These are phyloP conservation scores for Doryteuthis pealeii DNA, from an alignment of 1,140 invertebrate genomes.

Conservation along the genomic window DNA sequence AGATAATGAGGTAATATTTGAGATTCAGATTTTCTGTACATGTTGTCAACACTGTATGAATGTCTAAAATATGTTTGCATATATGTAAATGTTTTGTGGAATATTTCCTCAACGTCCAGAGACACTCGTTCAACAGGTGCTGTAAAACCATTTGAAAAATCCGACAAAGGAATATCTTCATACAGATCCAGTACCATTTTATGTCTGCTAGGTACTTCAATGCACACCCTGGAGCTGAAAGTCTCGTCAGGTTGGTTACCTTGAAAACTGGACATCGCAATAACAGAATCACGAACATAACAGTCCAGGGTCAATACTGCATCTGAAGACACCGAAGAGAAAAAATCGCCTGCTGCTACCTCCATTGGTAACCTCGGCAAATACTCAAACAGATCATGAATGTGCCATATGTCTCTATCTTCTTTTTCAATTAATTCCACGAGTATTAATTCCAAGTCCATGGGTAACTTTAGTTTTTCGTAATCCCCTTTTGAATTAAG, in stretches of 20 bases:
- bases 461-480: background rate
- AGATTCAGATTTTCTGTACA: too few relatives aligned
- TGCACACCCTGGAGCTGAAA: background rate
- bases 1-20: too few relatives aligned
- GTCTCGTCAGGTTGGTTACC: background rate
- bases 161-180: background rate
- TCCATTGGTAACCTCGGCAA: background rate
- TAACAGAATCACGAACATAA: background rate
- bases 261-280: background rate
- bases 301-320: background rate
- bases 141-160: background rate
- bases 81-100: background rate
- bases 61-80: slow-evolving; percentile 2
- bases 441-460: background rate
- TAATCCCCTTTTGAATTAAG: background rate
- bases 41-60: too few relatives aligned
- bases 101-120: background rate
- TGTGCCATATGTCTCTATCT: background rate
- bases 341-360: background rate
- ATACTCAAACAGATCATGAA: background rate
- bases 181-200: slow-evolving; percentile 8
- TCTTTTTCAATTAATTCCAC: background rate
- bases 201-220: slow-evolving; percentile 7
- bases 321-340: background rate
- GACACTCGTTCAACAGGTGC: background rate